Base-by-base conservation (phyloP, 1,140 invertebrate genomes). In the Caenorhabditis elegans region DNA sequence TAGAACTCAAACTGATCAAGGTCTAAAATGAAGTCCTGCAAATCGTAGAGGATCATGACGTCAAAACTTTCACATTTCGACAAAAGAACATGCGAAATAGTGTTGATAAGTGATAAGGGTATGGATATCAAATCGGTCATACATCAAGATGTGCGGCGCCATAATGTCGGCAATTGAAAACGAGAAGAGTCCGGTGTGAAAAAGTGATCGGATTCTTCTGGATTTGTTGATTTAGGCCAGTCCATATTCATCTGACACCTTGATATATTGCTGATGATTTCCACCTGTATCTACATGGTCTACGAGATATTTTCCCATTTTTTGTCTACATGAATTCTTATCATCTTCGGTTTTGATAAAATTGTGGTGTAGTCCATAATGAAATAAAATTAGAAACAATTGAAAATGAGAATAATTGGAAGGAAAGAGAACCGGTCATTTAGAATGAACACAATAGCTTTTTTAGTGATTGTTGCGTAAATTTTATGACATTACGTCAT, bases 141-240 rank as follows among this genome's bases (percentile, higher is more conserved):
- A 70, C 36, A 70, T 70, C 60, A 70, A 70, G 60, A 39, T 10
- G 34, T 70, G 34, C 60, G 60, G 60, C 60, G 60, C 60, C 60
- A 70, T 70, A n/a, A 70, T 70, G 60, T 3, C 60, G 60, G 60
- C 60, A 11, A 43, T 70, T 34, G 3, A 34, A 13, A 60, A 11
- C 26, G 10, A 36, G 60, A 17, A 49, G 53, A 70, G n/a, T 39
- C 34, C 60, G 31, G 60, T 39, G 60, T 70, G 60, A 70, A 70
- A 70, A 70, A 70, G 34, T 39, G 34, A 70, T 70, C 26, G 10
- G 19, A 70, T 15, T 43, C 34, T 39, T 43, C 60, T 43, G 60
- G 60, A 70, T 70, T 70, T 70, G 60, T 70, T 70, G 60, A 70
- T 70, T 70, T 70, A 70, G 60, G 60, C 60, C 31, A 34, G n/a